Base-by-base conservation (phyloP, 2,888 invertebrate genomes). In the Caradrina kadenii region DNA sequence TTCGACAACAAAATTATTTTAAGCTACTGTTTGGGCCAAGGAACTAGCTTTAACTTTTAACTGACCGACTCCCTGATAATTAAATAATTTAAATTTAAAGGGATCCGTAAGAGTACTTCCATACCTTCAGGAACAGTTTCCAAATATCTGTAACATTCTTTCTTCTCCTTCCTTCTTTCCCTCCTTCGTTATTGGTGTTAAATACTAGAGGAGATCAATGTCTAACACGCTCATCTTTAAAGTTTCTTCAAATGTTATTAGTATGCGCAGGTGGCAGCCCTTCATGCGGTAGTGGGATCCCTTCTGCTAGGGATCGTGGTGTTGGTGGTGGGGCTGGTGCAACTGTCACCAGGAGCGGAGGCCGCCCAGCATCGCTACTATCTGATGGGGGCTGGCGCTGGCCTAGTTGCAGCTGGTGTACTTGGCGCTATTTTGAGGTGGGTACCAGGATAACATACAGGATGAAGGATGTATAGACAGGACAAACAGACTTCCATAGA, bases 331-430 rank as follows among this genome's bases (percentile, higher is more conserved):
- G 98, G 98, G 35, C 92, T 98, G 89, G 97, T 98, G 76, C 98
- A 98, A 91, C 93, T 98, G 82, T 97, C 97, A 15, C 97, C 97
- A 1, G 97, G 97, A 17, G 97, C 98, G 0, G 97, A 97, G 87
- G 97, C 97, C 17, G 97, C 97, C 0, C 97, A 97, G 87, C 97
- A 97, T 88, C 97, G 97, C 67, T 97, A 97, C 90, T 96, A 97
- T 81, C 96, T 97, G 81, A 96, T 97, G 92, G 97, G 97, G 13
- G 96, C 97, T 0, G 97, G 97, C 4, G 96, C 96, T 3, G 96
- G 96, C 50, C 96, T 97, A 17, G 95, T 97, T 48, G 93, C 96
- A 2, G 90, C 96, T 13, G 98, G 97, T 4, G 93, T 97, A 6
- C 88, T 97, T 2, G 96, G 97, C 78, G 97, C 97, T 62, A 96